Evolutionary conservation across 2,888 invertebrate species (phyloP), one percentile per base, ranked within the genome.

Genomic region (Trypoxylon attenuatum): DNA sequence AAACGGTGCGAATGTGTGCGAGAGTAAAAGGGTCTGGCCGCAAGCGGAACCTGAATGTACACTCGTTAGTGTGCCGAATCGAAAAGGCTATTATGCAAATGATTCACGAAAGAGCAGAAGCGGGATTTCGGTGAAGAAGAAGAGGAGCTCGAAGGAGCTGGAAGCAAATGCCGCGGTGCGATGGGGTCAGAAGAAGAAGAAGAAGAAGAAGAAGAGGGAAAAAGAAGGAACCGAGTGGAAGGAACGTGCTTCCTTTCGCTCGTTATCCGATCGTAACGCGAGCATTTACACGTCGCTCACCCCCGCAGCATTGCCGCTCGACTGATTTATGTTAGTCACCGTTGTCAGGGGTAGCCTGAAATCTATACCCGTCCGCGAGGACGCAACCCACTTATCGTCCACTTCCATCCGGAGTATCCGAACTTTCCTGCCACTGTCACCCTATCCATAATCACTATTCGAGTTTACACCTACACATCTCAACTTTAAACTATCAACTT

Each of bases 231-330:
- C 49, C 65, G 64, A 67, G 64, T 61, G 57, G 62, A 68, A 43
- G 67, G 66, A 61, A 75, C 61, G 69, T 63, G 79, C 73, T 77
- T 73, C 78, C 73, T 72, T 67, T 71, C 65, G 71, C 76, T 77
- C 79, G 79, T 82, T 83, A 83, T 84, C 84, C 81, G 83, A 82
- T 84, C 81, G 84, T 82, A 84, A 82, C 82, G 82, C 82, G 82
- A 83, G 82, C 82, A 83, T 83, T 84, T 84, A 84, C 84, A 84
- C 84, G 84, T 82, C 76, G 73, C 62, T 77, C 82, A 81, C 82
- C 81, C 81, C 81, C 81, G 82, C 82, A 81, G 74, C 64, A 75
- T 77, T 70, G 71, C 62, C 66, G 53, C 19, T 25, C 74, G 66
- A 75, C 78, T 82, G 82, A 83, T 82, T 83, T 83, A 83, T 81